These are phyloP conservation scores for Antechinus flavipes DNA, from an alignment of 2,113 vertebrate species.

Conservation along the genomic window DNA sequence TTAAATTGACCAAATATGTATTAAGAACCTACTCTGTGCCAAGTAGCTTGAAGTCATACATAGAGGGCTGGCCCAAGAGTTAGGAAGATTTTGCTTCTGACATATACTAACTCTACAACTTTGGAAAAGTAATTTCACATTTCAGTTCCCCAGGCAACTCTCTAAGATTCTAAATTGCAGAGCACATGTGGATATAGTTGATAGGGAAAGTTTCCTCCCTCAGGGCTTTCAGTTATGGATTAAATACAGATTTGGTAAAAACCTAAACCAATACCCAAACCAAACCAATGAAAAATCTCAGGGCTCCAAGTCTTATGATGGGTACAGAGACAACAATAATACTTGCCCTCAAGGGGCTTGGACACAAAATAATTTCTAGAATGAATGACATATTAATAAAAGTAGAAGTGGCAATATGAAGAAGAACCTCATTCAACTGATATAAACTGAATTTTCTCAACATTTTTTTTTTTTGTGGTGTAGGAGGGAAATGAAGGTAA, in stretches of 20 bases:
- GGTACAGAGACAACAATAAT: neutral
- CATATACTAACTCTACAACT: neutral
- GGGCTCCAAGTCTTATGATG: neutral
- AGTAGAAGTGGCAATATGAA: constrained; percentile 28
- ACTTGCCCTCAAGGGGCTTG: neutral
- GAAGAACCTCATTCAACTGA: constrained; percentile 11
- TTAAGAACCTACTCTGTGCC: neutral
- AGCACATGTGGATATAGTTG: no score
- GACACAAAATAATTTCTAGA: constrained; percentile 23
- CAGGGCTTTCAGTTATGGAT: no score
- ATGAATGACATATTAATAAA: neutral
- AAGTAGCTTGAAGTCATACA: neutral
- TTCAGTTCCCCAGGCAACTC: neutral
- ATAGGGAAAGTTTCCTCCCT: no score
- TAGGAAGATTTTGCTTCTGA: neutral
- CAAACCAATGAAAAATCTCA: neutral
- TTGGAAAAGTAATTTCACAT: neutral
- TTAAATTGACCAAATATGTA: neutral
- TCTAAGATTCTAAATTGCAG: no score
- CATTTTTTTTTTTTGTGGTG: neutral
- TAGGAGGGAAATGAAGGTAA: constrained; percentile 14
- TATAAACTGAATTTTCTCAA: constrained; percentile 37
- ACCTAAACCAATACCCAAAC: neutral
- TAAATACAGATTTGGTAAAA: no score
- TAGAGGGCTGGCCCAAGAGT: neutral